Evolutionary conservation across 2,888 invertebrate species (phyloP), one percentile per base, ranked within the genome.

Genomic region (Phrixothrix hirtus): DNA sequence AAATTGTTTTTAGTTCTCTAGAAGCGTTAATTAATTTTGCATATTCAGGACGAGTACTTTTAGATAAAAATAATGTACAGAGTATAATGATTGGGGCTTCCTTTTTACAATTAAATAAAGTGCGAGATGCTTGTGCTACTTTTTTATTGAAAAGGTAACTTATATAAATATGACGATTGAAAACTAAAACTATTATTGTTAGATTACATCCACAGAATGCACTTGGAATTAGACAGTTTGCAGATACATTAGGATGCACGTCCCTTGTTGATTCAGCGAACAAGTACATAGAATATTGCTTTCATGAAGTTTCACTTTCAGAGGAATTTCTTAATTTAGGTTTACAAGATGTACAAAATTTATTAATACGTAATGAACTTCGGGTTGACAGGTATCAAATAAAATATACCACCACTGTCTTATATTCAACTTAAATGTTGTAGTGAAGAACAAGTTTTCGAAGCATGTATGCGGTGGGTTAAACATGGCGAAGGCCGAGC

Each of bases 11-110:
- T 42, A 55, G 88, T 67, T 91, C 91, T 3, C 73, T 93, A 59
- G 91, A 92, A 75, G 83, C 86, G 26, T 77, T 94, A 37, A 85
- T 94, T 27, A 89, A 91, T 73, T 94, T 88, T 78, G 91, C 92
- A 0, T 94, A 94, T 74, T 88, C 87, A 58, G 92, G 88, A 1
- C 80, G 83, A 60, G 83, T 93, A 4, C 83, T 84, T 51, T 84
- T 94, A 45, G 87, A 88, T 66, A 85, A 85, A 62, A 81, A 81
- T 60, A 92, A 92, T 76, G 92, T 92, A 0, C 92, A 93, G 71
- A 86, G 85, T 58, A 79, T 93, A 25, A 87, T 93, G 84, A 86
- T 91, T 39, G 92, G 90, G 9, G 88, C 92, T 3, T 88, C 89
- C 10, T 92, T 89, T 73, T 78, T 93, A 26, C 90, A 92, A 66